These are phyloP conservation scores for Melanotaenia trifasciata DNA, from an alignment of 2,797 vertebrate genomes.

Conservation along the genomic window DNA sequence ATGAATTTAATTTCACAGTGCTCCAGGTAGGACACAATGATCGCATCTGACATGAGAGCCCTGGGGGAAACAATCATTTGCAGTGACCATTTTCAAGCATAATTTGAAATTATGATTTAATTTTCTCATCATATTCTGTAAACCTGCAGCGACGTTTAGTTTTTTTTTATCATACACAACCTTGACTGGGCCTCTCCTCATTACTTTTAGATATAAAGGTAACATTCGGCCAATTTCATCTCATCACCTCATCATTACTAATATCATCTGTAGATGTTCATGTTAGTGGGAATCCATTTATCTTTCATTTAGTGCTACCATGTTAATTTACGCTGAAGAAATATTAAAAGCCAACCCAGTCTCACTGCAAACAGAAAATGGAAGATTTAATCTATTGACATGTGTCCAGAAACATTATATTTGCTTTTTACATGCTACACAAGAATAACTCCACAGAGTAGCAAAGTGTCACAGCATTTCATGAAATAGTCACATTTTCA, in stretches of 20 bases:
- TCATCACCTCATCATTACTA: neutral
- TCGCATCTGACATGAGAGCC: conserved; percentile 12
- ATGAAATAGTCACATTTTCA: neutral
- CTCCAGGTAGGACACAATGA: neutral
- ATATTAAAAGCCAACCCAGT: conserved; percentile 3
- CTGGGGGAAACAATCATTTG: conserved; percentile 17
- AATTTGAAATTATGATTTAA: conserved; percentile 25
- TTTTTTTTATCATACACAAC: neutral
- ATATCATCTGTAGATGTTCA: conserved; percentile 2
- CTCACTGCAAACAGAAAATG: neutral
- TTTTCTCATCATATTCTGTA: conserved; percentile 17
- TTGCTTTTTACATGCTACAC: neutral
- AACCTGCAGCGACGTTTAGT: neutral
- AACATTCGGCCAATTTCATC: neutral
- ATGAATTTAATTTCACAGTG: conserved; percentile 1
- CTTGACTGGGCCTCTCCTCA: neutral
- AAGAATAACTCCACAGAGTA: neutral
- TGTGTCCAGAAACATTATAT: neutral
- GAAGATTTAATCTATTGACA: neutral
- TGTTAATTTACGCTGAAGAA: neutral
- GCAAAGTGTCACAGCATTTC: neutral
- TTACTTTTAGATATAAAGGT: conserved; percentile 2
- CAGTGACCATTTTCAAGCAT: conserved; percentile 16
- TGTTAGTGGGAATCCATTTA: neutral
- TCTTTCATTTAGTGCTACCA: neutral